Percentiles rank a stretch among this genome's conserved stretches.
Conservation (phyloP, 53 echinoderm and acorn worm genomes). For the Echinometra lucunter region DNA sequence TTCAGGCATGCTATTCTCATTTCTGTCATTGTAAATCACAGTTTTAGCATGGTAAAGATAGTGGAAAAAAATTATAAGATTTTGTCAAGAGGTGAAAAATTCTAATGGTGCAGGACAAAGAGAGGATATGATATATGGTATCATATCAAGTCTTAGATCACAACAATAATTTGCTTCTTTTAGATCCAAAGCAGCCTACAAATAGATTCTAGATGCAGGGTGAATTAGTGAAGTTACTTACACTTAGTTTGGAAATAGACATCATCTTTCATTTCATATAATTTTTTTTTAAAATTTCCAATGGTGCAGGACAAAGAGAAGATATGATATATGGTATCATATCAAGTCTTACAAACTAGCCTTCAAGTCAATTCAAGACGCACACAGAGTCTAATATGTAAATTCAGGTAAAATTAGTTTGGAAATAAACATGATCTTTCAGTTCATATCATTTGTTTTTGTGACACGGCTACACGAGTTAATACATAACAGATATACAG, state of each 20-base stretch:
- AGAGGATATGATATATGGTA: background rate
- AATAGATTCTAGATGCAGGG: background rate
- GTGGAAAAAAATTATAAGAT: background rate
- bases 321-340: background rate
- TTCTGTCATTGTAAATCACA: constrained; percentile 61
- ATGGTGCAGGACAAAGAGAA: background rate
- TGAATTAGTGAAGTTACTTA: too few species aligned
- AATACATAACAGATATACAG: too few species aligned
- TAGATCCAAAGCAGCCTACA: background rate
- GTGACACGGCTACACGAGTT: too few species aligned
- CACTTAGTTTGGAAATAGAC: too few species aligned
- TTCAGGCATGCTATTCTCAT: constrained; percentile 85
- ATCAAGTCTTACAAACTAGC: background rate
- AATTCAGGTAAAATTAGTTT: too few species aligned
- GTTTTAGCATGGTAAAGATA: background rate
- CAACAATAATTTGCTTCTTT: background rate
- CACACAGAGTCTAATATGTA: too few species aligned
- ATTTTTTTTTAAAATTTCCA: background rate
- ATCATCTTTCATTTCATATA: too few species aligned
- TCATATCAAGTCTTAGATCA: background rate
- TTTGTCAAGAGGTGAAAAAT: background rate
- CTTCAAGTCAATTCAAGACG: too few species aligned
- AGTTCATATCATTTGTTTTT: too few species aligned
- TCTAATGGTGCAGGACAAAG: background rate
- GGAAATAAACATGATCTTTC: too few species aligned